A percentile compares a stretch with the other conserved stretches of the same genome.
phyloP scores from a whole-genome alignment of 92 coral and sea anemone species.

The Blastomussa wellsi region DNA sequence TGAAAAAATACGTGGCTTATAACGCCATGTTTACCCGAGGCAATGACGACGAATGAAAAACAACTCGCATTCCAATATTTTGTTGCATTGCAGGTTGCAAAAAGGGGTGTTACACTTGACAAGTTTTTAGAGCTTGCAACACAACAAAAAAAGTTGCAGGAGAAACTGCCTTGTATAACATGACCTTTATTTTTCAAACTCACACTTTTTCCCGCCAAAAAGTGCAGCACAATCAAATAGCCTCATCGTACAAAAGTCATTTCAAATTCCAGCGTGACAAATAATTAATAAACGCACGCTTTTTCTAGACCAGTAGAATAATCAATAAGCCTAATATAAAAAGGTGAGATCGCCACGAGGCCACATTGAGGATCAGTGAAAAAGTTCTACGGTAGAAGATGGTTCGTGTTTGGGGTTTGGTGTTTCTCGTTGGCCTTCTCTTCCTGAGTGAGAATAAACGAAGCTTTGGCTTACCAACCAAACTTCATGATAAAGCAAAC shows the following conservation, averaged over 20 bases:
- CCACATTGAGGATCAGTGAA: not conserved
- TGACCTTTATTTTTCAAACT: no score
- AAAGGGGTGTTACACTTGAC: no score
- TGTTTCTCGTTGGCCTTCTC: not conserved
- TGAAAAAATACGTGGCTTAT: not conserved
- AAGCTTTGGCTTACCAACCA: conserved; percentile 12
- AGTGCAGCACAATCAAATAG: not conserved
- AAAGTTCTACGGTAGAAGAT: not conserved
- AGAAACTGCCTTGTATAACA: no score
- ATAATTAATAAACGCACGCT: conserved; percentile 10
- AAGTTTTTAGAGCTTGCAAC: no score
- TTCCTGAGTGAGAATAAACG: not conserved
- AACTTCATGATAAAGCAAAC: not conserved
- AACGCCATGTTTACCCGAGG: no score
- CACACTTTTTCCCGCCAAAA: not conserved
- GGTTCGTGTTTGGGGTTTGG: not conserved
- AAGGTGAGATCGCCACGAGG: not conserved
- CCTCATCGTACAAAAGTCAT: not conserved
- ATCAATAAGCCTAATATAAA: not conserved
- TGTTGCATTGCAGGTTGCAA: no score
- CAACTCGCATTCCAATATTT: no score
- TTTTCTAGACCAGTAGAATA: conserved; percentile 18
- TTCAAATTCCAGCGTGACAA: conserved; percentile 12
- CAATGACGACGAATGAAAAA: no score
- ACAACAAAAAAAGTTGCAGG: no score